phyloP scores from a whole-genome alignment of 2,888 invertebrate species.

The Camponotus fellah region DNA sequence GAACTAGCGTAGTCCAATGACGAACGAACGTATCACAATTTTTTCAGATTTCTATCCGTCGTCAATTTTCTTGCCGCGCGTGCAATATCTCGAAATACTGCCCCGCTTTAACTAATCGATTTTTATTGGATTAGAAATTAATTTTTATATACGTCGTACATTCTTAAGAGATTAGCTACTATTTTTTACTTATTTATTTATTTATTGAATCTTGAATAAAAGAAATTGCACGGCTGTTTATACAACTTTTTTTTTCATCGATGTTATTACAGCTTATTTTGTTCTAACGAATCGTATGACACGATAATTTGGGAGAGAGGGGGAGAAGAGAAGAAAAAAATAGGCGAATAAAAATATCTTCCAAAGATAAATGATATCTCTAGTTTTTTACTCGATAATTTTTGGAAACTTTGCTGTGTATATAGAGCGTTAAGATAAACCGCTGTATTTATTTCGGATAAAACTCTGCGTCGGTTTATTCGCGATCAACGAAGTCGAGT shows the following conservation, averaged over 20 bases:
- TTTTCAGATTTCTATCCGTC: conserved; percentile 57
- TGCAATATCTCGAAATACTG: conserved; percentile 26
- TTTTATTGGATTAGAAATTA: conserved; percentile 26
- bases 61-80: conserved; percentile 66
- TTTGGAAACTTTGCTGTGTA: conserved; percentile 72
- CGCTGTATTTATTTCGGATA: conserved; percentile 69
- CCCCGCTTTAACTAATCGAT: conserved; percentile 20
- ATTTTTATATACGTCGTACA: conserved; percentile 31
- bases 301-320: background rate
- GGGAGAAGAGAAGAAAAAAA: background rate
- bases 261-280: conserved; percentile 21
- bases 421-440: conserved; percentile 61
- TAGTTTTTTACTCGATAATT: conserved; percentile 77
- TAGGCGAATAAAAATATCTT: conserved; percentile 37
- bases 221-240: conserved; percentile 56
- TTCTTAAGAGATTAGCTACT: background rate
- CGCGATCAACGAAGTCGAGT: conserved; percentile 71
- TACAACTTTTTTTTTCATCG: background rate
- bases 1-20: background rate
- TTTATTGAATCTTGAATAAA: conserved; percentile 32
- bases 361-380: conserved; percentile 66
- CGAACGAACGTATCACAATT: conserved; percentile 50
- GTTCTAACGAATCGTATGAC: conserved; percentile 9
- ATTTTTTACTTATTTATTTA: conserved; percentile 49
- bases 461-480: conserved; percentile 55